These are phyloP conservation scores for Limnephilus lunatus DNA, from an alignment of 2,888 invertebrate species.

Conservation along the genomic window DNA sequence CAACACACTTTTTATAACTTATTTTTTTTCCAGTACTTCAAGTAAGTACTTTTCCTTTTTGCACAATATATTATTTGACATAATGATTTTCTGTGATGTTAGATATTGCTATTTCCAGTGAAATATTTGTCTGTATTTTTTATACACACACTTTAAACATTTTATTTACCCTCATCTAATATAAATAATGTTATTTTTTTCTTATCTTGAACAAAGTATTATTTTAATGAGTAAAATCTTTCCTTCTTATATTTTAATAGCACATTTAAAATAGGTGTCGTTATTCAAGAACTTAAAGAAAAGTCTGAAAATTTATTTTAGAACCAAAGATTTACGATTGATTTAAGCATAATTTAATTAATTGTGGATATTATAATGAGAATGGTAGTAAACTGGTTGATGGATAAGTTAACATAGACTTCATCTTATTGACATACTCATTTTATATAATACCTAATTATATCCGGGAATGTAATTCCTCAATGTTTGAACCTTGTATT, in stretches of 20 bases:
- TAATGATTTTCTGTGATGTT: slow-evolving; percentile 39
- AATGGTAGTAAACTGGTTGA: slow-evolving; percentile 13
- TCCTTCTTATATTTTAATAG: slow-evolving; percentile 46
- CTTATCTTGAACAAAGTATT: slow-evolving; percentile 39
- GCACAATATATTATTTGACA: slow-evolving; percentile 14
- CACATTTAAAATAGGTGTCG: slow-evolving; percentile 27
- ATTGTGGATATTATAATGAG: slow-evolving; percentile 24
- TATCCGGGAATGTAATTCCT: background rate
- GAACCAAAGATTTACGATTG: slow-evolving; percentile 61
- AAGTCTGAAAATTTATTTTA: slow-evolving; percentile 61
- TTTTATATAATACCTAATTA: background rate
- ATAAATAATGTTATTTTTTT: background rate
- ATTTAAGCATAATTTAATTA: slow-evolving; percentile 26
- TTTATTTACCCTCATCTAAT: slow-evolving; percentile 10
- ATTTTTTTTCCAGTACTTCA: background rate
- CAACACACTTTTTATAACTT: background rate
- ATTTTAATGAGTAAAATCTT: slow-evolving; percentile 25
- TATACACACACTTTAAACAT: slow-evolving; percentile 11
- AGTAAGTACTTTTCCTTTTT: slow-evolving; percentile 8
- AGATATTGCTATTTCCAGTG: slow-evolving; percentile 24
- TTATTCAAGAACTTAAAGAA: slow-evolving; percentile 54
- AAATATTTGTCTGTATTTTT: slow-evolving; percentile 23
- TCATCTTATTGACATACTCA: background rate
- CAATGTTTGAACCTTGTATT: background rate
- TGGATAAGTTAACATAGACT: background rate